These are phyloP conservation scores for Zaprionus ghesquierei DNA, from an alignment of 1,140 invertebrate genomes.

Conservation along the genomic window DNA sequence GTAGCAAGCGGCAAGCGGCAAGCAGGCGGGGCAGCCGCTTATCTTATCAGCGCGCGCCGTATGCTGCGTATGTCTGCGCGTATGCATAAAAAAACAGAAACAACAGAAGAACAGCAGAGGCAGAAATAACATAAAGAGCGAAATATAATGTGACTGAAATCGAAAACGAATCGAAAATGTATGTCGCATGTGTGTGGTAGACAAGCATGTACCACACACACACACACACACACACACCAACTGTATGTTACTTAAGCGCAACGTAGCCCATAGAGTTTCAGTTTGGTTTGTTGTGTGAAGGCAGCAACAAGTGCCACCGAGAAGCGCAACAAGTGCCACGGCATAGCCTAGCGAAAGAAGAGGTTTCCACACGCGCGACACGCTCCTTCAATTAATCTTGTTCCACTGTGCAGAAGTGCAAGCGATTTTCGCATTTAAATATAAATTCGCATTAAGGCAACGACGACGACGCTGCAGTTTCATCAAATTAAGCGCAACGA, in stretches of 20 bases:
- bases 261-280: conserved; percentile 61
- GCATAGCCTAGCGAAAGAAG: background rate
- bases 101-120: too few species aligned
- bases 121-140: conserved; percentile 10
- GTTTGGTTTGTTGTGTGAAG: conserved; percentile 71
- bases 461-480: conserved; percentile 31
- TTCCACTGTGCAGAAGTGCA: conserved; percentile 28
- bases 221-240: too few species aligned
- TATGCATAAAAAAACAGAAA: conserved; percentile 21
- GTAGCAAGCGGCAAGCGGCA: conserved; percentile 47
- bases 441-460: conserved; percentile 56
- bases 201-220: too few species aligned
- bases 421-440: conserved; percentile 30
- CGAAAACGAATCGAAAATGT: conserved; percentile 28
- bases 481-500: conserved; percentile 51
- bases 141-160: conserved; percentile 17
- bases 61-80: conserved; percentile 30
- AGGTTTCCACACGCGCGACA: conserved; percentile 7
- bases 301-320: conserved; percentile 70
- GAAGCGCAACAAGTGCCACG: conserved; percentile 70
- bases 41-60: conserved; percentile 21
- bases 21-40: conserved; percentile 2
- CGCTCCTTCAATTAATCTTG: conserved; percentile 35
- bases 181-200: conserved; percentile 25
- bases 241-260: conserved; percentile 62